phyloP scores from a whole-genome alignment of 2,888 invertebrate genomes.

The Lepidochitona cinerea region DNA sequence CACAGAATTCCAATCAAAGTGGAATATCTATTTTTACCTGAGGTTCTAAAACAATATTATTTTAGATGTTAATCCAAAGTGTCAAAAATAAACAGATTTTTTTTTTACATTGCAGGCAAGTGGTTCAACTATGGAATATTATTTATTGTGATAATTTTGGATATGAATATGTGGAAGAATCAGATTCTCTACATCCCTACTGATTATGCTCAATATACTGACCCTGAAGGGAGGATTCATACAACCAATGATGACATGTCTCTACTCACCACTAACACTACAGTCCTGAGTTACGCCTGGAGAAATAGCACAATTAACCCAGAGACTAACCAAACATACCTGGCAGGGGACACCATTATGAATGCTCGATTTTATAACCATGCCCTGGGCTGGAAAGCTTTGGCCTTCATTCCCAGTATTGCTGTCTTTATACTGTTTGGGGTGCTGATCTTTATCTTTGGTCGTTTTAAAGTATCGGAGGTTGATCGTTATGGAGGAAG shows the following conservation, averaged over 20 bases:
- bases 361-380: conserved; percentile 72
- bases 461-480: conserved; percentile 54
- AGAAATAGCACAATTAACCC: conserved; percentile 69
- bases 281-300: conserved; percentile 69
- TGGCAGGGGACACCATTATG: conserved; percentile 71
- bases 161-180: conserved; percentile 75
- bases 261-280: conserved; percentile 54
- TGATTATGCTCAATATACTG: conserved; percentile 73
- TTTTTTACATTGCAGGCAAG: conserved; percentile 70
- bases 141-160: conserved; percentile 73
- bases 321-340: conserved; percentile 66
- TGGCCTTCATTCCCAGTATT: conserved; percentile 72
- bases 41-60: too few species aligned
- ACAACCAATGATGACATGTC: conserved; percentile 53
- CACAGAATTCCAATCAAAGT: too few species aligned
- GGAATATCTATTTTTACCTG: too few species aligned
- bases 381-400: conserved; percentile 69
- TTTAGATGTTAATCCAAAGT: too few species aligned
- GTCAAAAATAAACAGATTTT: too few species aligned
- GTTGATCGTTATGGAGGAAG: conserved; percentile 59
- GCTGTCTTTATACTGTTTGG: conserved; percentile 58
- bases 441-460: conserved; percentile 57
- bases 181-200: conserved; percentile 73
- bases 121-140: conserved; percentile 75
- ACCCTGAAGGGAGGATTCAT: conserved; percentile 67